Percentiles rank a stretch among this genome's conserved stretches.
These are phyloP conservation scores for Hesperophylax magnus DNA, from an alignment of 1,140 invertebrate genomes.

Conservation along the genomic window DNA sequence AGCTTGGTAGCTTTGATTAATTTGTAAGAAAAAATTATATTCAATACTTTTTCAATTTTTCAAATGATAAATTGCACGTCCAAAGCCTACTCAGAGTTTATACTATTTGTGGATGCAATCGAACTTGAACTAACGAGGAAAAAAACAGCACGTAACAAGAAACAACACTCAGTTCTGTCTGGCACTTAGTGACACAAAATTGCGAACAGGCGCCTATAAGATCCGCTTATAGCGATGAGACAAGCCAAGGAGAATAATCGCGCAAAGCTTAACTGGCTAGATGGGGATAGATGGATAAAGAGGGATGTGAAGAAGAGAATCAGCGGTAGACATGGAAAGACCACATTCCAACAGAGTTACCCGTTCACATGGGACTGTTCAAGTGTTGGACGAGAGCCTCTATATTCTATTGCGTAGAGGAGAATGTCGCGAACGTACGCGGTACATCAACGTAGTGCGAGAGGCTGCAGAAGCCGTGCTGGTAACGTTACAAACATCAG, in stretches of 20 bases:
- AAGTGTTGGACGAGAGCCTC: neutral
- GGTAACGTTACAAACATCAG: too few relatives aligned
- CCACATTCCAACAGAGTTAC: constrained; percentile 10
- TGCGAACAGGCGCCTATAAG: constrained; percentile 30
- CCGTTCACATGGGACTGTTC: neutral
- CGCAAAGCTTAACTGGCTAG: neutral
- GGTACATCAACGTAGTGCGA: too few relatives aligned
- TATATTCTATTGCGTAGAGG: neutral
- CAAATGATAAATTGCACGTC: too few relatives aligned
- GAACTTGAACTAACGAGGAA: neutral
- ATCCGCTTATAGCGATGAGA: constrained; percentile 26
- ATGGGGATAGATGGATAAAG: neutral
- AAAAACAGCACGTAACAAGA: constrained; percentile 9
- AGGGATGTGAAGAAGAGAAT: constrained; percentile 7
- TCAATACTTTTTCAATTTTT: too few relatives aligned
- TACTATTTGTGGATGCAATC: too few relatives aligned
- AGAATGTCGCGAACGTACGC: too few relatives aligned
- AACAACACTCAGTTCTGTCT: neutral
- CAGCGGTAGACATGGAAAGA: constrained; percentile 6
- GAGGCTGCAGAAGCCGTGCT: too few relatives aligned
- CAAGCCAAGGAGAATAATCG: neutral
- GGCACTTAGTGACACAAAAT: constrained; percentile 20
- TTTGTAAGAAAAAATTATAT: too few relatives aligned
- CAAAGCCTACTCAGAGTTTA: too few relatives aligned
- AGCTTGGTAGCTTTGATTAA: too few relatives aligned